phyloP scores from a whole-genome alignment of 2,797 vertebrate genomes.

The Pantherophis vulpinus region DNA sequence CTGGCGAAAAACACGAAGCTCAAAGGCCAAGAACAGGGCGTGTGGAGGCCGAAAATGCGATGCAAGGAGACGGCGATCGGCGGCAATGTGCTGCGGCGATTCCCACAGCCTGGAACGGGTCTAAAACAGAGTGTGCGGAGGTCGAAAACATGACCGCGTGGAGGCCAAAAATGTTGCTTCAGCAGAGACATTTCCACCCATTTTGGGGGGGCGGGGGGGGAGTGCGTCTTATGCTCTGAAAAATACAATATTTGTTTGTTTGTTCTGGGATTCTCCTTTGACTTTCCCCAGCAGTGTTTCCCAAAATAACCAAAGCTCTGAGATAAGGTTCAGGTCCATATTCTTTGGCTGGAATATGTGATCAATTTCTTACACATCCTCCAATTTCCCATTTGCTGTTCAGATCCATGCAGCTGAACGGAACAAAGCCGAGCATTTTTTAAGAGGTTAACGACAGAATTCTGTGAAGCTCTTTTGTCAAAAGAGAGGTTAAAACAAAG shows the following conservation, averaged over 20 bases:
- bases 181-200: too few relatives aligned
- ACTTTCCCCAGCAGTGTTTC: not conserved
- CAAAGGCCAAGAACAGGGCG: too few relatives aligned
- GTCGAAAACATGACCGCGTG: too few relatives aligned
- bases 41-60: too few relatives aligned
- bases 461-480: not conserved
- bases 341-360: not conserved
- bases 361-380: not conserved
- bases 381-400: not conserved
- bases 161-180: too few relatives aligned
- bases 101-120: too few relatives aligned
- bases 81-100: too few relatives aligned
- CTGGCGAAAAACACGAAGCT: too few relatives aligned
- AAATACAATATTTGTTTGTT: not conserved
- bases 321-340: not conserved
- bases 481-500: not conserved
- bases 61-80: too few relatives aligned
- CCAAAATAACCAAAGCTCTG: not conserved
- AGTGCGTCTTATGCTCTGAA: too few relatives aligned
- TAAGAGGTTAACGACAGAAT: not conserved
- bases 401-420: not conserved
- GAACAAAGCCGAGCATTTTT: not conserved
- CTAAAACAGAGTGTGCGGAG: too few relatives aligned
- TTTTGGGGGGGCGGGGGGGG: rapidly evolving
- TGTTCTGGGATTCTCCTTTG: not conserved